Conservation (phyloP, 1,140 invertebrate genomes). For the Leptinotarsa undecemlineata region DNA sequence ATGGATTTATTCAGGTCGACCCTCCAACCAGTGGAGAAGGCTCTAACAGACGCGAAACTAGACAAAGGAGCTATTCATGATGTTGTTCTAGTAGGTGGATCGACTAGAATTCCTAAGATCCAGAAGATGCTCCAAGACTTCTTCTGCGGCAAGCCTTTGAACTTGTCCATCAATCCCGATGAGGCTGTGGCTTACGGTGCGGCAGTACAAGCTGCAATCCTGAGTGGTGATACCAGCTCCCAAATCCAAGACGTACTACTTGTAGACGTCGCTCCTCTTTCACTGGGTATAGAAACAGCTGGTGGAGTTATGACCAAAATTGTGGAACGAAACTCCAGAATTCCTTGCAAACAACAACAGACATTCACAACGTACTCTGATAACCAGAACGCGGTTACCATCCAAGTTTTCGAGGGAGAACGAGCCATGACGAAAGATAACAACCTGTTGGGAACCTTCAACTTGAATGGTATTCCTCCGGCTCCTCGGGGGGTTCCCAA, state of each 20-base stretch:
- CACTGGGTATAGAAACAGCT: conserved; percentile 72
- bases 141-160: conserved; percentile 67
- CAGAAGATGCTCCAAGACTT: conserved; percentile 69
- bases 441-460: conserved; percentile 63
- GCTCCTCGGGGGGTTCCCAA: conserved; percentile 90
- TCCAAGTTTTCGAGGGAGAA: conserved; percentile 61
- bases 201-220: conserved; percentile 77
- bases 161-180: conserved; percentile 79
- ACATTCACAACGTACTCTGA: conserved; percentile 68
- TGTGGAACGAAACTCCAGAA: conserved; percentile 70
- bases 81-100: conserved; percentile 67
- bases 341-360: conserved; percentile 71
- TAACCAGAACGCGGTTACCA: conserved; percentile 75
- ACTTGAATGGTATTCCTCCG: conserved; percentile 67
- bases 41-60: conserved; percentile 74
- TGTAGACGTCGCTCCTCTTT: conserved; percentile 73
- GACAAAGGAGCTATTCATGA: conserved; percentile 71
- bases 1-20: conserved; percentile 77
- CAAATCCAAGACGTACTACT: conserved; percentile 76
- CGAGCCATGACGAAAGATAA: conserved; percentile 53
- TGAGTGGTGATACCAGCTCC: conserved; percentile 70
- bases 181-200: conserved; percentile 76
- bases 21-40: conserved; percentile 72
- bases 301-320: conserved; percentile 69
- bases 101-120: conserved; percentile 69